Percentiles rank a stretch among this genome's conserved stretches.
phyloP scores from a whole-genome alignment of 2,888 invertebrate genomes.

The Clivina fossor region DNA sequence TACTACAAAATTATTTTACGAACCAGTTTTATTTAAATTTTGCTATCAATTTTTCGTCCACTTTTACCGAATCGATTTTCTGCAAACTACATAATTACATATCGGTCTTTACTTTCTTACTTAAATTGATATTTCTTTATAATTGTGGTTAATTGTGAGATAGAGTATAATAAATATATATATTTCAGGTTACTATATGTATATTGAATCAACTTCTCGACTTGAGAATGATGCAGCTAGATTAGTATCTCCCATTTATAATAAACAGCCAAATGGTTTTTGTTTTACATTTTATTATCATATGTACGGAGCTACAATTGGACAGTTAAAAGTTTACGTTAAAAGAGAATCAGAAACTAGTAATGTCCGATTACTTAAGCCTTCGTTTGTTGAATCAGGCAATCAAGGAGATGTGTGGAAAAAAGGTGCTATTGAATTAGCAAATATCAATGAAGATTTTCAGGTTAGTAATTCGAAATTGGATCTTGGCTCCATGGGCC shows the following conservation, averaged over 20 bases:
- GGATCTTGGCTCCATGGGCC: too few species aligned
- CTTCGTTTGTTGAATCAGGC: constrained; percentile 65
- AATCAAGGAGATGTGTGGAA: constrained; percentile 73
- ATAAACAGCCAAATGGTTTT: constrained; percentile 45
- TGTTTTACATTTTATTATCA: constrained; percentile 76
- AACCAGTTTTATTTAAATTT: too few species aligned
- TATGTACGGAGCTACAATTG: constrained; percentile 72
- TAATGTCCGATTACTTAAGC: constrained; percentile 52
- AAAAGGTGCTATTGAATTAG: constrained; percentile 55
- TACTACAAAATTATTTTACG: too few species aligned
- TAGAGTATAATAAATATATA: too few species aligned
- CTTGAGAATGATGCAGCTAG: constrained; percentile 68
- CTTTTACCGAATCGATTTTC: too few species aligned
- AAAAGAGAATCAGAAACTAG: constrained; percentile 52
- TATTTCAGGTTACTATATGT: constrained; percentile 75
- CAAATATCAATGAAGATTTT: constrained; percentile 55
- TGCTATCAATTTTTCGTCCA: too few species aligned
- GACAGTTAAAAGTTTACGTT: constrained; percentile 58
- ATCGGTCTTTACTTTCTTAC: not conserved
- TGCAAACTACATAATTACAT: not conserved
- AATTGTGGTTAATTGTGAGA: too few species aligned
- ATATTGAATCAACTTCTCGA: constrained; percentile 73
- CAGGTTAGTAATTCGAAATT: constrained; percentile 61
- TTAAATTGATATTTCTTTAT: too few species aligned
- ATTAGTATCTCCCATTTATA: constrained; percentile 71